Evolutionary conservation across 1,140 invertebrate species (phyloP).

Genomic region (Heliconius nattereri): DNA sequence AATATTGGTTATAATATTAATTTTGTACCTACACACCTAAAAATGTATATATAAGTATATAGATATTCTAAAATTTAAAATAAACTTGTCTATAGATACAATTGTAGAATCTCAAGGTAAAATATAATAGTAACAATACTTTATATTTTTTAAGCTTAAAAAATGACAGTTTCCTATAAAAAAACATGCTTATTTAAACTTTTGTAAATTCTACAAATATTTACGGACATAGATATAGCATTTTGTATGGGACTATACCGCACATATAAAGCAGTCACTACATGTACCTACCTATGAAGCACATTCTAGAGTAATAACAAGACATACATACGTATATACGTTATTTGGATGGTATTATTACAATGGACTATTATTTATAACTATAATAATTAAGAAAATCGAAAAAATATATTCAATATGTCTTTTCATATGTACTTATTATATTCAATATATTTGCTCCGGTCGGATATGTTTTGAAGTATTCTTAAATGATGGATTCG

Average conservation of each 20-base stretch:
- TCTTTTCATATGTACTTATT: neutral
- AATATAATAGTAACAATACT: too few species aligned
- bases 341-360: slow-evolving; percentile 10
- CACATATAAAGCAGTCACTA: neutral
- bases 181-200: neutral
- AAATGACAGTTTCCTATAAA: too few species aligned
- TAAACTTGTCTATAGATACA: too few species aligned
- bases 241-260: neutral
- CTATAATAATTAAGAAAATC: neutral
- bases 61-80: neutral
- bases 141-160: too few species aligned
- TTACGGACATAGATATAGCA: neutral
- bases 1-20: neutral
- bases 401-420: slow-evolving; percentile 11
- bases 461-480: slow-evolving; percentile 27
- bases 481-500: slow-evolving; percentile 13
- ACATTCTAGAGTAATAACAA: neutral
- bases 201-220: neutral
- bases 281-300: neutral
- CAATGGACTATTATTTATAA: slow-evolving; percentile 10
- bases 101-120: too few species aligned
- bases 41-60: neutral
- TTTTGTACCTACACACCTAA: too few species aligned
- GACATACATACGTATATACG: neutral
- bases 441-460: slow-evolving; percentile 29